Conservation (phyloP, 2,888 invertebrate genomes). For the Xanthorhoe designata region DNA sequence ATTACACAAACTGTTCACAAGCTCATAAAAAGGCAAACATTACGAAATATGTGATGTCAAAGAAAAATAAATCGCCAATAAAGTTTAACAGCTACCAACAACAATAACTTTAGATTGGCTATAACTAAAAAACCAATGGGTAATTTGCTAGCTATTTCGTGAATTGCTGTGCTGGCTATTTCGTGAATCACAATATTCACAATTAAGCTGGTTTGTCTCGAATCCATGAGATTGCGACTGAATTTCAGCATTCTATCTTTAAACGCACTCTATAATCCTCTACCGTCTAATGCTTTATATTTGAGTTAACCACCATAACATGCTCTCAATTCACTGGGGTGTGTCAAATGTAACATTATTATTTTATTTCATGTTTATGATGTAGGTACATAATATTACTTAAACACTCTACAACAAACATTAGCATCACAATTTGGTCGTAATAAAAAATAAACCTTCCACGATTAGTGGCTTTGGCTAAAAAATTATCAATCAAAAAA, state of each 20-base stretch:
- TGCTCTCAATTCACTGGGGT: background rate
- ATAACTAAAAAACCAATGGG: constrained; percentile 48
- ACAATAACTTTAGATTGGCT: constrained; percentile 62
- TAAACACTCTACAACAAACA: no score
- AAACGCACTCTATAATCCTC: background rate
- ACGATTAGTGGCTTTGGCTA: background rate
- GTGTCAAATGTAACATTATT: no score
- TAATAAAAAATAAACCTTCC: background rate
- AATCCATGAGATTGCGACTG: constrained; percentile 11
- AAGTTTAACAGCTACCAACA: constrained; percentile 61
- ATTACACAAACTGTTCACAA: constrained; percentile 79
- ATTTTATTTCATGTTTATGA: no score
- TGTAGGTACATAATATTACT: no score
- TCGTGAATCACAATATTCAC: constrained; percentile 22
- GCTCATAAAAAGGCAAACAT: constrained; percentile 75
- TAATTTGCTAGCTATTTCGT: constrained; percentile 42
- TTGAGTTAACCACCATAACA: background rate
- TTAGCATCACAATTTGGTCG: no score
- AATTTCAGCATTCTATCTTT: background rate
- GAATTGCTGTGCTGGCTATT: constrained; percentile 18
- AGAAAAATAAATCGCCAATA: constrained; percentile 74
- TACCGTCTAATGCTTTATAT: background rate
- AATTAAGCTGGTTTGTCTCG: constrained; percentile 16
- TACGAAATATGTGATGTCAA: constrained; percentile 74
- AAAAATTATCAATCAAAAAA: background rate